phyloP scores from a whole-genome alignment of 2,113 vertebrate genomes.

The Corythaeola cristata region DNA sequence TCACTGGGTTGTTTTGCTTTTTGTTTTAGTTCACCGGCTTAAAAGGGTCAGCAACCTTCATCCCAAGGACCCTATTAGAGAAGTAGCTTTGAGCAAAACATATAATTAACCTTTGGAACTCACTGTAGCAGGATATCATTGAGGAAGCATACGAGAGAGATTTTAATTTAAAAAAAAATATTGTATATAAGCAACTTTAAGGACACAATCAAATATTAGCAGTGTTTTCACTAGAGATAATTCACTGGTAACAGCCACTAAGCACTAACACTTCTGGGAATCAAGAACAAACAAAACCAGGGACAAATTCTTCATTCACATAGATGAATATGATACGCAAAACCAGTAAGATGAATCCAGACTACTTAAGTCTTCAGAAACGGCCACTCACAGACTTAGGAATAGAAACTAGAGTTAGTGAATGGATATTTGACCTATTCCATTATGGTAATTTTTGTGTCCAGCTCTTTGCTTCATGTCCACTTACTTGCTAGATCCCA shows the following conservation, averaged over 20 bases:
- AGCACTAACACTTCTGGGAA: not conserved
- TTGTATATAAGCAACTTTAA: not conserved
- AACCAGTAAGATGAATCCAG: not conserved
- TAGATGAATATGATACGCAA: not conserved
- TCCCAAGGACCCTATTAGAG: constrained; percentile 3
- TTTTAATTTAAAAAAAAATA: not conserved
- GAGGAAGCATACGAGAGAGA: not conserved
- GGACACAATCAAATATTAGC: not conserved
- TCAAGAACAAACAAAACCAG: not conserved
- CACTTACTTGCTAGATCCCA: not conserved
- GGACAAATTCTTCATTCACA: not conserved
- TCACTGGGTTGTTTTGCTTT: constrained; percentile 22
- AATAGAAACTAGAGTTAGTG: not conserved
- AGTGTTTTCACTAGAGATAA: not conserved
- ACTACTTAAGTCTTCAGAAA: not conserved
- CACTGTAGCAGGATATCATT: constrained; percentile 39
- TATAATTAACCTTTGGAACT: constrained; percentile 50
- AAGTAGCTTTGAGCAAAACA: constrained; percentile 34
- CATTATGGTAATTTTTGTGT: not conserved
- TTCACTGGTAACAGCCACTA: not conserved
- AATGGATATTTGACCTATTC: not conserved
- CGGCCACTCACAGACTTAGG: not conserved
- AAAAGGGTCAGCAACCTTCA: constrained; percentile 43
- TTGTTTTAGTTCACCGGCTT: constrained; percentile 30
- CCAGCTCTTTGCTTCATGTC: not conserved